These are phyloP conservation scores for Polylopha cassiicola DNA, from an alignment of 2,888 invertebrate species.

Conservation along the genomic window DNA sequence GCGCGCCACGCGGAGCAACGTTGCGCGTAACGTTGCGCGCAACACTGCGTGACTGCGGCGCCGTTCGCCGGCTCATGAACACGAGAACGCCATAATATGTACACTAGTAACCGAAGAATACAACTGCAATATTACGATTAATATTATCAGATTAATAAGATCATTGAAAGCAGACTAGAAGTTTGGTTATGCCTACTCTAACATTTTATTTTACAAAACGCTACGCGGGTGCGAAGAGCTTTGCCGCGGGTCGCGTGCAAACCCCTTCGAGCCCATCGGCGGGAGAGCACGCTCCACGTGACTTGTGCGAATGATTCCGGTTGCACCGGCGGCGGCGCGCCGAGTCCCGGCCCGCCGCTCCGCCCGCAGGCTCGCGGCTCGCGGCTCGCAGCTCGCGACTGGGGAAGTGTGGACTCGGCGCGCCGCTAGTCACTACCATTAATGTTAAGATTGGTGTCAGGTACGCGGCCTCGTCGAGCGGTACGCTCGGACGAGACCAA, in stretches of 20 bases:
- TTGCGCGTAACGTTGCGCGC: constrained; percentile 17
- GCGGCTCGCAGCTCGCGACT: constrained; percentile 21
- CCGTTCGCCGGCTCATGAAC: constrained; percentile 43
- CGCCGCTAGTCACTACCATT: constrained; percentile 24
- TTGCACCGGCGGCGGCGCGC: not conserved
- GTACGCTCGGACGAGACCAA: constrained; percentile 14
- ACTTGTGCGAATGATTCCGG: constrained; percentile 53
- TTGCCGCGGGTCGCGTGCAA: constrained; percentile 25
- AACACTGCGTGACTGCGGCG: constrained; percentile 21
- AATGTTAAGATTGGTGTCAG: constrained; percentile 42
- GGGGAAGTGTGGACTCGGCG: not conserved
- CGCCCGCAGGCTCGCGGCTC: constrained; percentile 25
- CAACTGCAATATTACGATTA: constrained; percentile 59
- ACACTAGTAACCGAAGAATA: constrained; percentile 60
- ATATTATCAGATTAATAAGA: constrained; percentile 64
- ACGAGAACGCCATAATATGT: constrained; percentile 56
- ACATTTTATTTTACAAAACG: constrained; percentile 48
- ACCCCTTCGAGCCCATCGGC: constrained; percentile 19
- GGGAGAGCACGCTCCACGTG: constrained; percentile 20
- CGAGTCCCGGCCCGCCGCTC: constrained; percentile 23
- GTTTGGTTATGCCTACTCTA: constrained; percentile 68
- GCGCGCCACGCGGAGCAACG: constrained; percentile 17
- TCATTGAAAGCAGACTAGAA: constrained; percentile 75
- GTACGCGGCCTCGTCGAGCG: constrained; percentile 61
- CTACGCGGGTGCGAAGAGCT: constrained; percentile 20